phyloP scores from a whole-genome alignment of 2,888 invertebrate genomes.

The Euplexia lucipara region DNA sequence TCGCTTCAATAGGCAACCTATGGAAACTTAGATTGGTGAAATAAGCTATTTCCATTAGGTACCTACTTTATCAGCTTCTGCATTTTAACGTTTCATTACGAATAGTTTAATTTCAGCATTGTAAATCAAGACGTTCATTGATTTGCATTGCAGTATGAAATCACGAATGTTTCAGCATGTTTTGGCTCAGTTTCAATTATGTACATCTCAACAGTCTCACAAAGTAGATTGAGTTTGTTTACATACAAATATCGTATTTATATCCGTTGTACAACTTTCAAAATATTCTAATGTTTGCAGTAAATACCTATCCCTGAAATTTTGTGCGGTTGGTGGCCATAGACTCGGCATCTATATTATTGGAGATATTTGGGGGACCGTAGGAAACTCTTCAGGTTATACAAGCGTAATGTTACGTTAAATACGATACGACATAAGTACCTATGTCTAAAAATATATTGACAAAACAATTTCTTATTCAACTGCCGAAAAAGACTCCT shows the following conservation, averaged over 20 bases:
- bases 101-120: conserved; percentile 39
- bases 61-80: conserved; percentile 17
- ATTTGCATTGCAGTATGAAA: conserved; percentile 42
- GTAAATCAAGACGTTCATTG: conserved; percentile 43
- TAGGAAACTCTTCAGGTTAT: too few relatives aligned
- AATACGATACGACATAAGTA: too few relatives aligned
- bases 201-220: conserved; percentile 20
- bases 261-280: conserved; percentile 5
- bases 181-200: conserved; percentile 58
- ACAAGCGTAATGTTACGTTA: too few relatives aligned
- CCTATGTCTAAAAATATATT: background rate
- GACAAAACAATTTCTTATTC: conserved; percentile 13
- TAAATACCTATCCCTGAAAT: conserved; percentile 15
- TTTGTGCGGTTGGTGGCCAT: background rate
- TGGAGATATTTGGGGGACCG: too few relatives aligned
- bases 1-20: conserved; percentile 7
- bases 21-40: background rate
- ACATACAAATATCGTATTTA: conserved; percentile 34
- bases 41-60: too few relatives aligned
- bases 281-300: conserved; percentile 5
- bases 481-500: conserved; percentile 3
- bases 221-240: conserved; percentile 36
- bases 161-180: conserved; percentile 26
- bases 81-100: background rate
- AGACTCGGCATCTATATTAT: too few relatives aligned